Base-by-base conservation (phyloP, 2,113 vertebrate genomes). In the Tachysurus vachellii region DNA sequence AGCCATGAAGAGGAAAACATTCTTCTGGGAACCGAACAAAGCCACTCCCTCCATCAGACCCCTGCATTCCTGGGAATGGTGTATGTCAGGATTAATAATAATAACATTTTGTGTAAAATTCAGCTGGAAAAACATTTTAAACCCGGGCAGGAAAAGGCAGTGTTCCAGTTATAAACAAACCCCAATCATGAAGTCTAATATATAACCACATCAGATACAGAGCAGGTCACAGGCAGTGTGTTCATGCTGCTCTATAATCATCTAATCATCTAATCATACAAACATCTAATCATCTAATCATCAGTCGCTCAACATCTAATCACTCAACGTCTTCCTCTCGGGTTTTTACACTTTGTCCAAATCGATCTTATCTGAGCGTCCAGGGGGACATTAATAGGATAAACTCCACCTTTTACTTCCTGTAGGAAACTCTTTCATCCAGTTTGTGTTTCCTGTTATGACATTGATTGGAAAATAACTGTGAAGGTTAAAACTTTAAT, bases 1-100 rank as follows among this genome's bases (percentile, higher is more conserved):
- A 83, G 61, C 44, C 62, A 64, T 21, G 81, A 68, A 3, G 61
- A 64, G 44, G 62, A 83, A 83, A 68, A 66, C 59, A 50, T 47
- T 23, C 47, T 56, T 12, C 76, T 44, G 76, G 53, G 14, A 80
- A 54, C 36, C 68, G 23, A 57, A 26, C 85, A 56, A 54, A 64
- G 47, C 28, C 75, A 0, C 56, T 86, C 50, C 12, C 50, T 79
- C 56, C n/a, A 28, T 53, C 14, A 50, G 56, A 36, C 54, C 17
- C 17, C 54, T 19, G 12, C 56, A 23, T 36, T 80, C 19, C 79
- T 80, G 56, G 17, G 79, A 80, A 59, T 0, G 19, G 11, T 42
- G 12, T 3, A 0, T 2, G 1, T 12, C 79, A 12, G 1, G 56
- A 75, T 75, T 75, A 47, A 47, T 47, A 56, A 28, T 12, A 28